Base-by-base conservation (phyloP, 2,113 vertebrate species). In the Cavia porcellus region DNA sequence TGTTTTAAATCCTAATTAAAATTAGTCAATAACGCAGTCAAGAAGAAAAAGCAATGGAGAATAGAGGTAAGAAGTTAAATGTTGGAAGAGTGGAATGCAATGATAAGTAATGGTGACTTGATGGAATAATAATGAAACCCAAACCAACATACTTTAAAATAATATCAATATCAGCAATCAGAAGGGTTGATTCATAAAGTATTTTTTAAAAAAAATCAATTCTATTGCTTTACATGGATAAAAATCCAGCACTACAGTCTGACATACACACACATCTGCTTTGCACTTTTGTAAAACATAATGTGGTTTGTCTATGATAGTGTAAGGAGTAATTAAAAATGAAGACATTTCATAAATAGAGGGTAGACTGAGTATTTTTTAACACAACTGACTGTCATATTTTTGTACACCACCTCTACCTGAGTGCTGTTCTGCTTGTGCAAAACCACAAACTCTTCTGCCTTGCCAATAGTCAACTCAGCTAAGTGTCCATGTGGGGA, bases 1-100 rank as follows among this genome's bases (percentile, higher is more conserved):
- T 68, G n/a, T 85, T 80, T 96, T 91, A 94, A 85, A 89, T 94
- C 28, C 64, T 95, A 96, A 92, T 93, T 70, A 91, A 92, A 94
- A 94, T n/a, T 87, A 11, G 32, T 72, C 2, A 17, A 85, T 81
- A 94, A 97, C 77, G 38, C 24, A 92, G 83, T 77, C 42, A 86
- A 82, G 52, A 12, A 85, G 68, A 38, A 89, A 92, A 77, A 82
- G 89, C 22, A 88, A 83, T 86, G 52, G 77, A 83, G 8, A 70
- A 70, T 55, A 15, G 30, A 15, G 59, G 38, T 47, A 3, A 72
- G 35, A 72, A 87, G 42, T 89, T 84, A 86, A 17, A 59, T 25
- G 25, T 42, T 86, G 17, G 13, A 35, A 42, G 42, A 80, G 88
- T 72, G 57, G 68, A 84, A 75, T 25, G 28, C 68, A 89, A 90